phyloP scores from a whole-genome alignment of 2,797 vertebrate genomes.

The Sebastes diaconus region DNA sequence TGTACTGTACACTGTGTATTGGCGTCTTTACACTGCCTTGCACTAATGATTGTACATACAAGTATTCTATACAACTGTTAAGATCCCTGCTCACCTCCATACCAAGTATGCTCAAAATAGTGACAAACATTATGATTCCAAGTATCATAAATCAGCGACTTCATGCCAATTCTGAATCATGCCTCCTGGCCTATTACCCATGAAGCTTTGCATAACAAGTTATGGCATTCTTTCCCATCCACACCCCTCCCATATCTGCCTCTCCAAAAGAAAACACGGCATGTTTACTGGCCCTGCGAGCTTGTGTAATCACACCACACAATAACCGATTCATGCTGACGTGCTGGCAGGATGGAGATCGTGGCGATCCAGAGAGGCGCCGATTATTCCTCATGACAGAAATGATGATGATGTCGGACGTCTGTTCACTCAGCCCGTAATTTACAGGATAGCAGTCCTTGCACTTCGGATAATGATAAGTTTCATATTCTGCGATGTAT shows the following conservation, averaged over 20 bases:
- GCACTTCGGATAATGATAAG: neutral
- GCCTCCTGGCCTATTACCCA: neutral
- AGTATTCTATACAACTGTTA: neutral
- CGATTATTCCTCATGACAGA: slow-evolving; percentile 29
- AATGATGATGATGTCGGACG: slow-evolving; percentile 1
- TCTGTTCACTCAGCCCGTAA: slow-evolving; percentile 9
- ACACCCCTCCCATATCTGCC: slow-evolving; percentile 35
- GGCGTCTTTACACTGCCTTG: neutral
- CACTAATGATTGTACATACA: neutral
- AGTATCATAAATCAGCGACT: neutral
- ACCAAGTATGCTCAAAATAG: neutral
- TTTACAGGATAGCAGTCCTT: slow-evolving; percentile 12
- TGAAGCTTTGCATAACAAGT: slow-evolving; percentile 41
- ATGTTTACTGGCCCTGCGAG: slow-evolving; percentile 42
- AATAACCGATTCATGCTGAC: slow-evolving; percentile 54
- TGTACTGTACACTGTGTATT: neutral
- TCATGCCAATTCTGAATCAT: slow-evolving; percentile 1
- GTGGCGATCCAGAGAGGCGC: slow-evolving; percentile 8
- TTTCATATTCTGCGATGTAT: neutral
- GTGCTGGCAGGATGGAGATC: neutral
- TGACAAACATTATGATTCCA: neutral
- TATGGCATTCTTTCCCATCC: slow-evolving; percentile 31
- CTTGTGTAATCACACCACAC: slow-evolving; percentile 45
- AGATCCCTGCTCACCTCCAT: rapidly evolving
- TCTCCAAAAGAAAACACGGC: slow-evolving; percentile 36